Base-by-base conservation (phyloP, 2,888 invertebrate genomes). In the Eupithecia pulchellata region DNA sequence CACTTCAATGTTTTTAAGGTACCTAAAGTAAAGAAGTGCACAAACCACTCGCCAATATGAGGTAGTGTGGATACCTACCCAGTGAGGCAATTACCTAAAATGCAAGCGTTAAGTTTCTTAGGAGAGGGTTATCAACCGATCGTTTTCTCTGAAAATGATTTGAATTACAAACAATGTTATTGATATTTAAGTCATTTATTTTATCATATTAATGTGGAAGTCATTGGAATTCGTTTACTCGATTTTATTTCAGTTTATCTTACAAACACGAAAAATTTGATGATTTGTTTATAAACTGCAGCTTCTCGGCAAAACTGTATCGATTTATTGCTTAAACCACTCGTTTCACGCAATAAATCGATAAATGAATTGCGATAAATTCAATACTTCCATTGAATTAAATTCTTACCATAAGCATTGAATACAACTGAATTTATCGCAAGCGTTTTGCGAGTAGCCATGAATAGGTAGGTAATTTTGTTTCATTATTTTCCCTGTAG, bases 161-260 rank as follows among this genome's bases (percentile, higher is more conserved):
- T 20, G 11, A 25, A 4, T 11, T 25, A 25, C 25, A 62, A 62
- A 62, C 62, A 36, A 62, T 17, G 8, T 62, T 20, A 17, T 27
- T 17, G 39, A 25, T 66, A 32, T 58, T 60, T 27, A 20, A 60
- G n/a, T 66, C 14, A 20, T 66, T 66, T 66, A 58, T 42, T 66
- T 66, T 30, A 60, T 32, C 20, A 61, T 66, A 52, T 25, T 52
- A 52, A 25, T 52, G 20, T 66, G 66, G 66, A 66, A 66, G 66
- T 66, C 47, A 66, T 20, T 32, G 66, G 60, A 66, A 66, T 66
- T 57, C 29, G 57, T 57, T 29, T 8, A 57, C 27, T 17, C 14
- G 55, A 27, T 55, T 27, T 57, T 4, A 47, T 20, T 47, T 20
- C 27, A 57, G 14, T 57, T 57, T 29, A 29, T 4, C 14, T 57